phyloP scores from a whole-genome alignment of 2,113 vertebrate species.

The Nyctereutes procyonoides region DNA sequence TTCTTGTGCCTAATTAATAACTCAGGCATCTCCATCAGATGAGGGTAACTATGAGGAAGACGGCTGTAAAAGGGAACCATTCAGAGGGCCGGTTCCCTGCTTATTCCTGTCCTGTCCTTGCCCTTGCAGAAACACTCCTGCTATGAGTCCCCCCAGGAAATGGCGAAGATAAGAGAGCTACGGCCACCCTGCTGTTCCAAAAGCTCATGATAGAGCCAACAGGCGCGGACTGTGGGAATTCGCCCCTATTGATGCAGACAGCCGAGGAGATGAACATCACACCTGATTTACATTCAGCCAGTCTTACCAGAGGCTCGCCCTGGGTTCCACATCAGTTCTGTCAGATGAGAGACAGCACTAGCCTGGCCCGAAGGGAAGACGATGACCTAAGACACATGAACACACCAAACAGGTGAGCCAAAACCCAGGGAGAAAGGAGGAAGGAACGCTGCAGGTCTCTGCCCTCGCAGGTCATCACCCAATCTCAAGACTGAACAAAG shows the following conservation, averaged over 20 bases:
- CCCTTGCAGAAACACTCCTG: not conserved
- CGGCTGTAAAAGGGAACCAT: not conserved
- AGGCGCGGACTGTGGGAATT: not conserved
- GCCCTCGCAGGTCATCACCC: not conserved
- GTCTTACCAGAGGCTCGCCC: conserved; percentile 35
- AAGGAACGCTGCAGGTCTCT: not conserved
- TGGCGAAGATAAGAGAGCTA: conserved; percentile 17
- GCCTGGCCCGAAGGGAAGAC: conserved; percentile 5
- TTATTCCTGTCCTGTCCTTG: not conserved
- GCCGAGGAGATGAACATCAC: not conserved
- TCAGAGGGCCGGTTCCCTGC: not conserved
- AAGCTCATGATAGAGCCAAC: not conserved
- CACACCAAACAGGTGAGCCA: not conserved
- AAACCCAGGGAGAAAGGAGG: not conserved
- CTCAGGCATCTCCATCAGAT: not conserved
- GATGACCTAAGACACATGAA: not conserved
- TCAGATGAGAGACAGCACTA: conserved; percentile 11
- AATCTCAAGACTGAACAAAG: not conserved
- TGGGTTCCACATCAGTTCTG: not conserved
- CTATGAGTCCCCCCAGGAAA: not conserved
- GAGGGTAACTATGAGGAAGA: not conserved
- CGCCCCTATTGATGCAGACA: not conserved
- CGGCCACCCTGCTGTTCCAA: not conserved
- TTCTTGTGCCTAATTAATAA: not conserved
- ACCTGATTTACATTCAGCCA: not conserved